Conservation (phyloP, 1,140 invertebrate genomes). For the Phortica variegata region DNA sequence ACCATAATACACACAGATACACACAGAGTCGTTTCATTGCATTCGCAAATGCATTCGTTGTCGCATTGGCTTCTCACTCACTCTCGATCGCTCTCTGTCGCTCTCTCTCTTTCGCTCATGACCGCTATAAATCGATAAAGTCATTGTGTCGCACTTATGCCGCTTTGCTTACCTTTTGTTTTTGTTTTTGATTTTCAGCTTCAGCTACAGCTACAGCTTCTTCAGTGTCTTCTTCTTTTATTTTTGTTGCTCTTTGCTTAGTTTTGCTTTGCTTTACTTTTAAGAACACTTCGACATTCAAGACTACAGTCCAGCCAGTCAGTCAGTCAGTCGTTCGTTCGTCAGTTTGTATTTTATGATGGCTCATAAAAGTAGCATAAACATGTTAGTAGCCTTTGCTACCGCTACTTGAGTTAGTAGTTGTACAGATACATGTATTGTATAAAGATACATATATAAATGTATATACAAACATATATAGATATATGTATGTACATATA, state of each 20-base stretch:
- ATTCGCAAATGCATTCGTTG: slow-evolving; percentile 8
- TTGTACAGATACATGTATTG: no score
- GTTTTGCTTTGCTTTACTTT: slow-evolving; percentile 32
- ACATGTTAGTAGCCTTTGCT: slow-evolving; percentile 55
- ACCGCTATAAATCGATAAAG: slow-evolving; percentile 54
- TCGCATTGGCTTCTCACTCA: slow-evolving; percentile 13
- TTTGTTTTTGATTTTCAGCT: no score
- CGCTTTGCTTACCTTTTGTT: no score
- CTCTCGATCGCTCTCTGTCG: slow-evolving; percentile 41
- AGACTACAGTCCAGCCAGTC: no score
- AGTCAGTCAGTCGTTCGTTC: slow-evolving; percentile 31
- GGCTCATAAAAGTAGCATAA: slow-evolving; percentile 52
- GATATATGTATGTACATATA: no score
- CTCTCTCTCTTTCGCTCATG: slow-evolving; percentile 30
- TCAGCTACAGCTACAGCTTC: no score
- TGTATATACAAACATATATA: no score
- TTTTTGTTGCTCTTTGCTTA: slow-evolving; percentile 13
- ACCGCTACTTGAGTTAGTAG: slow-evolving; percentile 51
- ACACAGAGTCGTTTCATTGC: no score
- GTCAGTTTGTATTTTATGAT: slow-evolving; percentile 38
- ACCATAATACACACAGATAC: no score
- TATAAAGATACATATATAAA: no score
- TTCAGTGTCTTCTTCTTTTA: no score
- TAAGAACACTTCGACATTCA: no score
- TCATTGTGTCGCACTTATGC: slow-evolving; percentile 30